A percentile compares a stretch with the other conserved stretches of the same genome.
These are phyloP conservation scores for Ceramica pisi DNA, from an alignment of 2,888 invertebrate species.

Conservation along the genomic window DNA sequence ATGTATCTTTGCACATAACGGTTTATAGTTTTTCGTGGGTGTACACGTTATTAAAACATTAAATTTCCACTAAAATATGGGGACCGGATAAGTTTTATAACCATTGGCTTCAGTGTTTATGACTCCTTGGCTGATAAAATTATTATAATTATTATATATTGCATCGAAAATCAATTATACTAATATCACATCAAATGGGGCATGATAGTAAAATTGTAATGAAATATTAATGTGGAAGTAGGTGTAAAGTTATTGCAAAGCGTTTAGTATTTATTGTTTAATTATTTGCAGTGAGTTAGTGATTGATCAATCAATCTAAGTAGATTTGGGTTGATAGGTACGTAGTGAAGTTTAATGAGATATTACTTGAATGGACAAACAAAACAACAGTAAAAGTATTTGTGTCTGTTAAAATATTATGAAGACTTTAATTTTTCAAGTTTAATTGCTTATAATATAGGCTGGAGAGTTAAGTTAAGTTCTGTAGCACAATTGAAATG, in stretches of 20 bases:
- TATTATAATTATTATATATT: too few species aligned
- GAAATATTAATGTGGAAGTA: constrained; percentile 39
- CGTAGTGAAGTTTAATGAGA: constrained; percentile 10
- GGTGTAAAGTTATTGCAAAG: constrained; percentile 21
- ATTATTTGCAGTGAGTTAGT: constrained; percentile 21
- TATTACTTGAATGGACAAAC: constrained; percentile 25
- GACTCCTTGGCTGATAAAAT: constrained; percentile 34
- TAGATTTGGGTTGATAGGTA: constrained; percentile 10
- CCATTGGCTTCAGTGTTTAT: constrained; percentile 38
- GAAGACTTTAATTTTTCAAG: constrained; percentile 4
- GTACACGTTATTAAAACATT: constrained; percentile 51
- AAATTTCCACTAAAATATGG: constrained; percentile 48
- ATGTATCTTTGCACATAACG: constrained; percentile 46
- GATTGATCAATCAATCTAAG: constrained; percentile 30
- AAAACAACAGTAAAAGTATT: neutral
- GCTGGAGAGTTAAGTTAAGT: neutral
- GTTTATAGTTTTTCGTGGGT: constrained; percentile 55
- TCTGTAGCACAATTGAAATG: neutral
- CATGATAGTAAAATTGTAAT: constrained; percentile 43
- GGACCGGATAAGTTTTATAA: constrained; percentile 32
- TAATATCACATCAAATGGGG: constrained; percentile 9
- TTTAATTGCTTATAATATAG: neutral
- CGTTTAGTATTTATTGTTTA: constrained; percentile 21
- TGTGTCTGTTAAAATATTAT: neutral
- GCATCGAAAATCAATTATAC: constrained; percentile 41